A percentile compares a stretch with the other conserved stretches of the same genome.
phyloP scores from a whole-genome alignment of 2,797 vertebrate species.

The Micrastur ruficollis region DNA sequence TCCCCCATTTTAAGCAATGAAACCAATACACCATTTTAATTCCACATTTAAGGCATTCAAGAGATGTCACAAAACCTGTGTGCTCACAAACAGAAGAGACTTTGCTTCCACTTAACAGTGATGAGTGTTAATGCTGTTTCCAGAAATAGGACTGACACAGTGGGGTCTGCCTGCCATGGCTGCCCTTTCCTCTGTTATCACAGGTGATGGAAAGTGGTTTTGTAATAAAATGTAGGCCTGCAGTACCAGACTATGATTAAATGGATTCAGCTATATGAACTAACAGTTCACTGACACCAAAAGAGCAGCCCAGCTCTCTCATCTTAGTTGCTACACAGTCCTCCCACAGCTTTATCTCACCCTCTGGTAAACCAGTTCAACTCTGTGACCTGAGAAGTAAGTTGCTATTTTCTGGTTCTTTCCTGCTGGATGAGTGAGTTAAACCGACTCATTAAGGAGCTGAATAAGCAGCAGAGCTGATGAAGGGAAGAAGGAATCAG shows the following conservation, averaged over 20 bases:
- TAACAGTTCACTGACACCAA: neutral
- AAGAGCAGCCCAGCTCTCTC: neutral
- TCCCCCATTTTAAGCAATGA: neutral
- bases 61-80: accelerated
- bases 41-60: neutral
- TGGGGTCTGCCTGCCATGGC: accelerated
- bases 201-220: accelerated
- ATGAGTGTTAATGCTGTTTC: neutral
- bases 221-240: neutral
- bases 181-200: neutral
- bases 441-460: neutral
- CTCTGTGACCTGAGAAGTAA: neutral
- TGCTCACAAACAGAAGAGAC: neutral
- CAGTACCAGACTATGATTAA: accelerated
- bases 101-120: neutral
- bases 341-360: accelerated
- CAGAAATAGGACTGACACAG: neutral
- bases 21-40: accelerated
- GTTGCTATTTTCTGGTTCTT: neutral
- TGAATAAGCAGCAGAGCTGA: neutral
- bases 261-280: accelerated
- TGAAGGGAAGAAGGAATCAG: neutral
- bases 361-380: neutral
- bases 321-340: no score
- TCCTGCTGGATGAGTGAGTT: no score